These are phyloP conservation scores for Pardosa pseudoannulata DNA, from an alignment of 2,888 invertebrate species.

Conservation along the genomic window DNA sequence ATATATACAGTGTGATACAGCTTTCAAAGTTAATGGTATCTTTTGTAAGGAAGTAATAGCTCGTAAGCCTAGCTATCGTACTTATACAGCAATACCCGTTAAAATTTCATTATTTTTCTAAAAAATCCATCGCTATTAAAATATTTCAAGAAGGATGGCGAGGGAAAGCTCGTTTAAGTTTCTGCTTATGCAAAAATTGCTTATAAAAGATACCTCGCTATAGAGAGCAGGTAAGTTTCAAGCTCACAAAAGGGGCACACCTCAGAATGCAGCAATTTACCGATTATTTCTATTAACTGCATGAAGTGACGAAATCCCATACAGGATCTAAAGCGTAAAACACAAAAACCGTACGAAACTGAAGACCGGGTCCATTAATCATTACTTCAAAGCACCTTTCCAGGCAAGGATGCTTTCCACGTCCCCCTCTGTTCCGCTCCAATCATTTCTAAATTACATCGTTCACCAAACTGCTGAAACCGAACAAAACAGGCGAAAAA, in stretches of 20 bases:
- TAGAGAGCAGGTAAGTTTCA: neutral
- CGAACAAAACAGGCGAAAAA: constrained; percentile 5
- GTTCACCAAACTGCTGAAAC: neutral
- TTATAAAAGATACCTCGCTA: no score
- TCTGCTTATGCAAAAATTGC: no score
- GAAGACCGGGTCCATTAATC: constrained; percentile 46
- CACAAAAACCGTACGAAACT: constrained; percentile 57
- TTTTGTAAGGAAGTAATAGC: no score
- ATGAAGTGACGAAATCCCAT: neutral
- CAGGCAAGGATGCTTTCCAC: no score
- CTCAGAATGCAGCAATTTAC: constrained; percentile 37
- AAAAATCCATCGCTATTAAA: no score
- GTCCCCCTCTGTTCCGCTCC: neutral
- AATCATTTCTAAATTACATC: constrained; percentile 33
- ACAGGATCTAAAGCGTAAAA: constrained; percentile 43
- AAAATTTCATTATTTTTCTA: no score
- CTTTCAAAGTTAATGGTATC: no score
- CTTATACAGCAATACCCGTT: no score
- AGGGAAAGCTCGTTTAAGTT: no score
- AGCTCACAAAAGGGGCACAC: constrained; percentile 8
- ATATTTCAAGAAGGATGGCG: no score
- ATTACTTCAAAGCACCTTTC: constrained; percentile 23
- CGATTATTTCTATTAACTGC: constrained; percentile 42
- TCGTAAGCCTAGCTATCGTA: no score
- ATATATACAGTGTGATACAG: no score